Evolutionary conservation across 2,888 invertebrate species (phyloP), one percentile per base, ranked within the genome.

Genomic region (Aphodius granarius): DNA sequence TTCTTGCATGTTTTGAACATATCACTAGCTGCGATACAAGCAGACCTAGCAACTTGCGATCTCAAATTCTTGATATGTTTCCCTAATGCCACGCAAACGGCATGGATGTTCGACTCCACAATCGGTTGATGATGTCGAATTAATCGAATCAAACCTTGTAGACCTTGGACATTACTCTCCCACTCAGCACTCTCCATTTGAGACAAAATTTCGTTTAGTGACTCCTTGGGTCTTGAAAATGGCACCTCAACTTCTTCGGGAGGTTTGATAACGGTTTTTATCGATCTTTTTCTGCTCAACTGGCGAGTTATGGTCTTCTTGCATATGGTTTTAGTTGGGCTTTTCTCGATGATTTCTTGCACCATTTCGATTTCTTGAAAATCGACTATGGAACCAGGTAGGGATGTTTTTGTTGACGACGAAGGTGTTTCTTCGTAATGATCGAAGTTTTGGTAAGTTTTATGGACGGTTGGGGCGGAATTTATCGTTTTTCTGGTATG

Each of bases 21-120:
- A 77, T 96, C 94, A 0, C 93, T 93, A 65, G 97, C 89, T 5
- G 95, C 92, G 78, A 92, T 90, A 83, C 98, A 97, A 16, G 98
- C 97, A 3, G 94, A 91, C 71, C 98, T 90, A 0, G 98, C 94
- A 0, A 97, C 97, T 85, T 97, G 96, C 0, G 98, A 98, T 20
- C 99, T 91, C 77, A 99, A 89, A 86, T 97, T 98, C 80, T 94
- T 94, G 70, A 96, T 93, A 83, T 97, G 94, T 77, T 91, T 89
- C 0, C 94, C 92, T 20, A 96, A 86, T 77, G 91, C 89, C n/a
- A 93, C 89, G 86, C 92, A 93, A 20, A 92, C 89, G 20, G 92
- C 90, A 70, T 94, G 94, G 77, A 94, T 91, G 78, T 94, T 91
- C 0, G 89, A 83, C 73, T 91, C 91, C 64, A 93, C 81, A 16